Conservation (phyloP, 2,888 invertebrate genomes). For the Ophion slaviceki region DNA sequence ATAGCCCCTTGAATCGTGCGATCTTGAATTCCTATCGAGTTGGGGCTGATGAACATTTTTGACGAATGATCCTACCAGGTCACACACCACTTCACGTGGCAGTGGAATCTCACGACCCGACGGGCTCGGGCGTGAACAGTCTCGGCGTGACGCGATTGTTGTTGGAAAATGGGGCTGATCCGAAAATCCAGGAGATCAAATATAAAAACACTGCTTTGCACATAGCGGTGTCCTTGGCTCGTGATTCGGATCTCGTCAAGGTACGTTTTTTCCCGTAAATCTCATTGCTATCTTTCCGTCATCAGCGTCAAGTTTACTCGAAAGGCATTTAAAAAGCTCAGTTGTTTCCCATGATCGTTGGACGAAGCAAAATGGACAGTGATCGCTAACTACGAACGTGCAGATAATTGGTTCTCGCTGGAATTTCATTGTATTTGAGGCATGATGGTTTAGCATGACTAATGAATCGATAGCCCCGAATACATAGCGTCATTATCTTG, state of each 20-base stretch:
- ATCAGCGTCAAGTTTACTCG: background rate
- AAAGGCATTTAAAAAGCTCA: background rate
- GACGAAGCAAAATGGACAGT: background rate
- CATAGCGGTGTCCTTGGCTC: slow-evolving; percentile 72
- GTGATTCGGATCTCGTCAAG: slow-evolving; percentile 76
- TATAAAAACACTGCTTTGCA: slow-evolving; percentile 77
- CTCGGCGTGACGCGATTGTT: slow-evolving; percentile 71
- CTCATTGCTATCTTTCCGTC: background rate
- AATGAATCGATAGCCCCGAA: background rate
- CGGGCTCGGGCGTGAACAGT: slow-evolving; percentile 56
- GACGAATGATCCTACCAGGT: slow-evolving; percentile 69
- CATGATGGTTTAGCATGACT: too few species aligned
- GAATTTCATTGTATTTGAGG: too few species aligned
- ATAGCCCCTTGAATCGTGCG: too few species aligned
- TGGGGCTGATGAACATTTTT: too few species aligned
- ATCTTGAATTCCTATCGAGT: too few species aligned
- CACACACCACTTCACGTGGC: slow-evolving; percentile 78
- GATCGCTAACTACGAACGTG: background rate
- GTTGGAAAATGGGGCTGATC: slow-evolving; percentile 75
- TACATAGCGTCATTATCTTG: background rate
- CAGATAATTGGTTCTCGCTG: background rate
- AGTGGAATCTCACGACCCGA: slow-evolving; percentile 74
- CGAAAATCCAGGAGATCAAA: slow-evolving; percentile 70
- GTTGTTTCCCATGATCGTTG: too few species aligned
- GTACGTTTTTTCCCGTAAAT: slow-evolving; percentile 66